Conservation (phyloP, 2,888 invertebrate species). For the Ichneumoninae sp. region DNA sequence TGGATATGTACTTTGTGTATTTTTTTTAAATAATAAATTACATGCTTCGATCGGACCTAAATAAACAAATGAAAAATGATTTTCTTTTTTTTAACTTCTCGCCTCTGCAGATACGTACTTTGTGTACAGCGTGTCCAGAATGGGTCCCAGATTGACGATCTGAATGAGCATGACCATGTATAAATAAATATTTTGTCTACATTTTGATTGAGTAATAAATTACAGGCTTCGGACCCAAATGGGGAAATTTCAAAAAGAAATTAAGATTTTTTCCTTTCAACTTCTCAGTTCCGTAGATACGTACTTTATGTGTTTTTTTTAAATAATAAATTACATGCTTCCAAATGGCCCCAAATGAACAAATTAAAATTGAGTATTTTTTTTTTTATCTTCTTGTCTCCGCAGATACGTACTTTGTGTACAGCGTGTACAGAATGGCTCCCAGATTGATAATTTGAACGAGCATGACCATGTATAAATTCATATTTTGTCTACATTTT, state of each 20-base stretch:
- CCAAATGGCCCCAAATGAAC: too few relatives aligned
- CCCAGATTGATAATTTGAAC: conserved; percentile 94
- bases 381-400: neutral
- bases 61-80: too few relatives aligned
- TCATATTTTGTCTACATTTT: too few relatives aligned
- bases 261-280: neutral
- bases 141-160: conserved; percentile 92
- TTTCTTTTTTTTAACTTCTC: neutral
- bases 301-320: conserved; percentile 73
- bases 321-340: too few relatives aligned
- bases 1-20: conserved; percentile 75
- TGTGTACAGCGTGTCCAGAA: conserved; percentile 87
- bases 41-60: too few relatives aligned
- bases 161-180: conserved; percentile 93
- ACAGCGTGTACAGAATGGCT: conserved; percentile 88
- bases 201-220: too few relatives aligned
- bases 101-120: conserved; percentile 74
- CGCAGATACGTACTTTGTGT: conserved; percentile 77
- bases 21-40: neutral
- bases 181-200: too few relatives aligned
- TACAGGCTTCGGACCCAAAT: too few relatives aligned
- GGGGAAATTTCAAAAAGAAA: too few relatives aligned
- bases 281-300: conserved; percentile 42
- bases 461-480: conserved; percentile 89
- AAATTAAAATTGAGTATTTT: too few relatives aligned